Evolutionary conservation across 2,113 vertebrate species (phyloP).

Genomic region (Centropristis striata): DNA sequence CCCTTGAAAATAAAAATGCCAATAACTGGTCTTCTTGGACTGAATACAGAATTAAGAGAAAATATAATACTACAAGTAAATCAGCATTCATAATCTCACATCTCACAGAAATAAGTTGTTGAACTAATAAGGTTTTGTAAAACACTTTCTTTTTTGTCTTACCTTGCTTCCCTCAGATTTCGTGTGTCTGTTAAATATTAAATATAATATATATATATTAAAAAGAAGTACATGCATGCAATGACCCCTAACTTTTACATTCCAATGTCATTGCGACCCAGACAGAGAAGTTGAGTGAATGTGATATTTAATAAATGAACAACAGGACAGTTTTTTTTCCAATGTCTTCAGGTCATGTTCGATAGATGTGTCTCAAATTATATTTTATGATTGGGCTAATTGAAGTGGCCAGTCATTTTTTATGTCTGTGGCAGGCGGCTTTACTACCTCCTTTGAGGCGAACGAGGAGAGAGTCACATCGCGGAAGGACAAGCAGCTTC

Average conservation of each 20-base stretch:
- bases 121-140: constrained; percentile 14
- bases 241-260: constrained; percentile 37
- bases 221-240: constrained; percentile 15
- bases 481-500: constrained; percentile 54
- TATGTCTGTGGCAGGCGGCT: constrained; percentile 58
- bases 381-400: constrained; percentile 76
- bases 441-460: constrained; percentile 54
- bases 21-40: not conserved
- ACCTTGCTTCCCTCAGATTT: constrained; percentile 41
- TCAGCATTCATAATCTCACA: not conserved
- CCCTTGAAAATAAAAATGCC: not conserved
- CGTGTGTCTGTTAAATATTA: constrained; percentile 50
- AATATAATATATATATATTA: no score
- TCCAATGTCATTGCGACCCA: constrained; percentile 43
- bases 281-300: constrained; percentile 30
- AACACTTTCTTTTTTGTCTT: constrained; percentile 37
- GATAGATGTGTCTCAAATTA: constrained; percentile 64
- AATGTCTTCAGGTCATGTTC: constrained; percentile 62
- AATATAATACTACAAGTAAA: not conserved
- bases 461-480: constrained; percentile 15
- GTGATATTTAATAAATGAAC: constrained; percentile 69
- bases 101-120: constrained; percentile 7
- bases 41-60: not conserved
- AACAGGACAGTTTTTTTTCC: constrained; percentile 30
- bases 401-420: constrained; percentile 71